A percentile compares a stretch with the other conserved stretches of the same genome.
Evolutionary conservation across 2,113 vertebrate species (phyloP).

Genomic region (chimpanzee (Pan troglodytes)): NHGRI_mPanTro3-v2.1_pri NC_072404.2:29278501-29279000

Average conservation of each 20-base stretch:
- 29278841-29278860: not conserved
- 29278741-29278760: not conserved
- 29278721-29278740: conserved; percentile 24
- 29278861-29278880: conserved; percentile 25
- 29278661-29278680: conserved; percentile 17
- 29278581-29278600: conserved; percentile 54
- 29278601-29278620: conserved; percentile 52
- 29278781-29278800: not conserved
- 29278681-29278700: conserved; percentile 32
- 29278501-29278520: conserved; percentile 27
- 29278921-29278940: not conserved
- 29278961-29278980: not conserved
- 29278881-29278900: conserved; percentile 29
- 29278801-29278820: not conserved
- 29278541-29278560: not conserved
- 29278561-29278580: conserved; percentile 1
- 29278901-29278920: conserved; percentile 15
- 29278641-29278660: conserved; percentile 46
- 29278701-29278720: conserved; percentile 51
- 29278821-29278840: conserved; percentile 22
- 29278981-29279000: not conserved
- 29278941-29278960: not conserved
- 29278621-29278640: conserved; percentile 51
- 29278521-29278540: not conserved
- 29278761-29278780: not conserved